These are phyloP conservation scores for Varanus salvator DNA, from an alignment of 2,113 vertebrate genomes.

Conservation along the genomic window DNA sequence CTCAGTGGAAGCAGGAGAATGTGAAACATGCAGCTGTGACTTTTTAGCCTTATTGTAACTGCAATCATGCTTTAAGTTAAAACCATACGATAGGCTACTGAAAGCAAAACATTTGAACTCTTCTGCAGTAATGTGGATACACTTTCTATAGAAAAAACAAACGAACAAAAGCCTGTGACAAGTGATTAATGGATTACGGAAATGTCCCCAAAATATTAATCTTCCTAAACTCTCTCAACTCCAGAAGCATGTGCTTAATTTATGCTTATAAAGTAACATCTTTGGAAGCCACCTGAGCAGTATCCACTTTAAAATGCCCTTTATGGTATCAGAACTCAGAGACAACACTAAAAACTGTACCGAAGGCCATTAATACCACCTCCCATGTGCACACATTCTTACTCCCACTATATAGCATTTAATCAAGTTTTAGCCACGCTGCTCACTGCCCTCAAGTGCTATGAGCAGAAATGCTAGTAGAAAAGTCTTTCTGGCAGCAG, in stretches of 20 bases:
- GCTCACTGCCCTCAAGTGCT: conserved; percentile 59
- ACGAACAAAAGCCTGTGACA: conserved; percentile 63
- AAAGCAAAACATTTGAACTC: conserved; percentile 69
- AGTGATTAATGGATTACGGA: conserved; percentile 66
- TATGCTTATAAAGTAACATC: conserved; percentile 51
- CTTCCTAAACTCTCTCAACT: conserved; percentile 52
- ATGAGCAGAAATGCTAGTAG: conserved; percentile 67
- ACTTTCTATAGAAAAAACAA: conserved; percentile 56
- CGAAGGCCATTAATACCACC: conserved; percentile 63
- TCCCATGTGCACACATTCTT: conserved; percentile 59
- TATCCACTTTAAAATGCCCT: conserved; percentile 59
- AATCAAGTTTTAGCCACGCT: conserved; percentile 65
- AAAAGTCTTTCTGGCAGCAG: conserved; percentile 71
- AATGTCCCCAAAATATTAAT: conserved; percentile 50
- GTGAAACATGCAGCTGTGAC: conserved; percentile 73
- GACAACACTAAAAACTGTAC: conserved; percentile 37
- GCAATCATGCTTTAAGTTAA: conserved; percentile 68
- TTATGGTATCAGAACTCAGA: conserved; percentile 54
- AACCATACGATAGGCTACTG: conserved; percentile 60
- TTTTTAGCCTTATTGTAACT: conserved; percentile 48
- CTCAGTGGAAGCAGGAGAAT: conserved; percentile 52
- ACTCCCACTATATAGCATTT: conserved; percentile 60
- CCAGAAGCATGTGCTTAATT: conserved; percentile 55
- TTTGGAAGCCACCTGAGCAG: conserved; percentile 51
- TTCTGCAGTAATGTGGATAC: conserved; percentile 56